phyloP scores from a whole-genome alignment of 2,113 vertebrate genomes.

The Corvus moneduloides region DNA sequence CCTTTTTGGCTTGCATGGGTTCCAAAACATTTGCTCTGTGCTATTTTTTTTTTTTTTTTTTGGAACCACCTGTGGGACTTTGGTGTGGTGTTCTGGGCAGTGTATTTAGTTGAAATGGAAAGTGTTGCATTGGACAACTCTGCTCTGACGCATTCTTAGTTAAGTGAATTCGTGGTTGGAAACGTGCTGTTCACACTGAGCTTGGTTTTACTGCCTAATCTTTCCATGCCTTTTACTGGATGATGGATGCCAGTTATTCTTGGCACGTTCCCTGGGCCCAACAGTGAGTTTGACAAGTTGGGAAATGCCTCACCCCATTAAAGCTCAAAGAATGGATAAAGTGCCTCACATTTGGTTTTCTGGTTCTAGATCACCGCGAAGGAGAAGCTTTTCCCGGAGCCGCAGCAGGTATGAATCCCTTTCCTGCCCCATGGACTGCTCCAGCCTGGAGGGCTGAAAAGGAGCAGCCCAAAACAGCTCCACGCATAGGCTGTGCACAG shows the following conservation, averaged over 20 bases:
- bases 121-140: conserved; percentile 79
- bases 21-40: conserved; percentile 79
- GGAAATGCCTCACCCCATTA: conserved; percentile 77
- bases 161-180: conserved; percentile 77
- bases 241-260: conserved; percentile 81
- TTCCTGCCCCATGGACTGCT: rapidly evolving
- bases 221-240: conserved; percentile 77
- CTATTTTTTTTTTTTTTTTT: conserved; percentile 66
- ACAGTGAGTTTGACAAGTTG: conserved; percentile 83
- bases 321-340: conserved; percentile 34
- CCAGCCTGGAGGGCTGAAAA: neutral
- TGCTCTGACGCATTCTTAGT: conserved; percentile 77
- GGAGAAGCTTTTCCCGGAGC: conserved; percentile 96
- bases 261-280: conserved; percentile 80
- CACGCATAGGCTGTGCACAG: rapidly evolving
- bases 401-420: conserved; percentile 86
- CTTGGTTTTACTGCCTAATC: conserved; percentile 79
- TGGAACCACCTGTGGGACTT: conserved; percentile 80
- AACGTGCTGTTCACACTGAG: conserved; percentile 79
- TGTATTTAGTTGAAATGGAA: conserved; percentile 76
- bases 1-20: conserved; percentile 80
- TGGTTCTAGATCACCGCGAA: conserved; percentile 93
- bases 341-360: conserved; percentile 71
- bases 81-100: conserved; percentile 80
- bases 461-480: neutral